Evolutionary conservation across 1,140 invertebrate genomes (phyloP).

Genomic region (Nymphalis io): DNA sequence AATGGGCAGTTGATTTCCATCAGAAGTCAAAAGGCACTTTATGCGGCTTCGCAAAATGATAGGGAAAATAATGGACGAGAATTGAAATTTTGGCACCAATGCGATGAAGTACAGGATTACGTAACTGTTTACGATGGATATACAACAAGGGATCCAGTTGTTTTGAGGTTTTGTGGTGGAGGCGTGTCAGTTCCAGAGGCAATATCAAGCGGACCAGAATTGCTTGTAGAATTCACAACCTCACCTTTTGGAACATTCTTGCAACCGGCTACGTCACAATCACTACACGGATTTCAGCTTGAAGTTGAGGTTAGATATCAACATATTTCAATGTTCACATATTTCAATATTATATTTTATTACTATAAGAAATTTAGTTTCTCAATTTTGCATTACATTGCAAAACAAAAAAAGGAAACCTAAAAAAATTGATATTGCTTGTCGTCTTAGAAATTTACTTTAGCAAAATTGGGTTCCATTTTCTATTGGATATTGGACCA

Average conservation of each 20-base stretch:
- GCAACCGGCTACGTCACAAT: conserved; percentile 88
- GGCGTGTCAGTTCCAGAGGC: conserved; percentile 91
- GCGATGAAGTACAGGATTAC: conserved; percentile 93
- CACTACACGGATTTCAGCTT: conserved; percentile 92
- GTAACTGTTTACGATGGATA: conserved; percentile 95
- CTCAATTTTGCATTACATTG: too few relatives aligned
- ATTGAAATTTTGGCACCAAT: conserved; percentile 88
- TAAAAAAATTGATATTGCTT: too few relatives aligned
- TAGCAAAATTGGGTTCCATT: conserved; percentile 12
- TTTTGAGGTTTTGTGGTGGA: conserved; percentile 94
- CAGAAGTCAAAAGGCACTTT: conserved; percentile 84
- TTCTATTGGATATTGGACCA: conserved; percentile 29
- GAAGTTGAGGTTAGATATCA: conserved; percentile 86
- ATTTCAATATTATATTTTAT: background rate
- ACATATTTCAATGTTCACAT: background rate
- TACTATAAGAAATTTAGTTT: background rate
- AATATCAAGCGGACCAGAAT: conserved; percentile 91
- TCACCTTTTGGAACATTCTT: conserved; percentile 93
- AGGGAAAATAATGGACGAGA: conserved; percentile 69
- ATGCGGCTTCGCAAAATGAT: conserved; percentile 77
- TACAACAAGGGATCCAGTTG: conserved; percentile 92
- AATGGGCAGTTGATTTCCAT: conserved; percentile 92
- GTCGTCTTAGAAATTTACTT: conserved; percentile 1
- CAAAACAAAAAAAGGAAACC: too few relatives aligned
- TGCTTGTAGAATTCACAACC: conserved; percentile 94